Base-by-base conservation (phyloP, 2,113 vertebrate genomes). In the Microcebus ravelobensis region DNA sequence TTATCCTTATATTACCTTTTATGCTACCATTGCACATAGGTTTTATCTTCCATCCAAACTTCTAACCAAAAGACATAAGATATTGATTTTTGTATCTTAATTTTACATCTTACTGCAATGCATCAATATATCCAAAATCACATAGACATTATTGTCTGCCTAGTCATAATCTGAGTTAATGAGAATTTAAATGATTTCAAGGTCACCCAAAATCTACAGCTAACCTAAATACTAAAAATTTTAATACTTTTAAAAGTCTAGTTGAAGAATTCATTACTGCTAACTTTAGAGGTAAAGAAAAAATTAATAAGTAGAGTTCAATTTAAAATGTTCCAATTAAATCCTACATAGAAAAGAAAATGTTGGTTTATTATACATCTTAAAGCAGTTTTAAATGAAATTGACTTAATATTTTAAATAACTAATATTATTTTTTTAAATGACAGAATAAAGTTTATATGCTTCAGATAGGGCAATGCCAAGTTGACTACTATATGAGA, bases 391-490 rank as follows among this genome's bases (percentile, higher is more conserved):
- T 73, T 86, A 45, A 94, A 39, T 63, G 85, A 95, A 76, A 81
- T 27, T 39, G 6, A 81, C 31, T 88, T 92, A 52, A 70, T 90
- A 71, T 74, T 96, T 91, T 77, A 95, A 96, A 93, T 82, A 81
- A 71, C 31, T 63, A 92, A 73, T 31, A 55, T 67, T 65, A 81
- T 31, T 91, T 96, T 92, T 13, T 61, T 4, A 92, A 90, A 80
- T 90, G 20, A 59, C 17, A 34, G 27, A 90, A 77, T 92, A 91
- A 85, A 92, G 63, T 89, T 87, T 77, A 63, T 31, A 39, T 63
- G 31, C 27, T 52, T 95, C 74, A 94, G 52, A 70, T 45, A 87
- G 39, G 25, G 1, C 29, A 71, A 68, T 50, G 17, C 25, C 70
- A 90, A 65, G 20, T 71, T 85, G 85, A 92, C 55, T 45, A 68